A percentile compares a stretch with the other conserved stretches of the same genome.
These are phyloP conservation scores for Mactra quadrangularis DNA, from an alignment of 1,140 invertebrate genomes.

Conservation along the genomic window DNA sequence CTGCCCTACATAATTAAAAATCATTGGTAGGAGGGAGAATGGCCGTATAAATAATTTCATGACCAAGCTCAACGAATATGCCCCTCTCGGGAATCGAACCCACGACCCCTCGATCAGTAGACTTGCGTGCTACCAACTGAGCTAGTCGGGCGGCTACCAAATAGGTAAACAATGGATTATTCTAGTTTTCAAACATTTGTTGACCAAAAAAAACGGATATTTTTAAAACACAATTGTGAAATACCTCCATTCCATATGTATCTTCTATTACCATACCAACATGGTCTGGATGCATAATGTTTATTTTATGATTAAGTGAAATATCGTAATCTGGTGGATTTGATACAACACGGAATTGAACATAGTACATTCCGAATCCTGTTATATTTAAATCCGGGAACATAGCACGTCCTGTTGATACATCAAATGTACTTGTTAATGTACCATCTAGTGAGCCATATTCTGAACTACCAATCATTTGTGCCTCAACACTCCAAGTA, in stretches of 20 bases:
- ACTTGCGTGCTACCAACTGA: no score
- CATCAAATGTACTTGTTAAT: slow-evolving; percentile 36
- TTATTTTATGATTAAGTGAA: slow-evolving; percentile 60
- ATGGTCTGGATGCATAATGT: slow-evolving; percentile 69
- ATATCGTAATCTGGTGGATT: slow-evolving; percentile 29
- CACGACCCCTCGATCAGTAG: no score
- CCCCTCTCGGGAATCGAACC: no score
- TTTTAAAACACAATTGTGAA: no score
- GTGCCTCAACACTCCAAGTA: slow-evolving; percentile 37
- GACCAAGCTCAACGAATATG: no score
- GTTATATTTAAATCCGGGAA: slow-evolving; percentile 67
- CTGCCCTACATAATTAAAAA: no score
- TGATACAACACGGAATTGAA: slow-evolving; percentile 55
- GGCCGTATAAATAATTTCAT: no score
- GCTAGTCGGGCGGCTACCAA: no score
- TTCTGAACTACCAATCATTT: slow-evolving; percentile 8
- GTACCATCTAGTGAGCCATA: slow-evolving; percentile 28
- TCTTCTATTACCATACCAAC: slow-evolving; percentile 70
- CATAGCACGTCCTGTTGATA: slow-evolving; percentile 43
- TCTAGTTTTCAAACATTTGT: no score
- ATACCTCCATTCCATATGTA: slow-evolving; percentile 58
- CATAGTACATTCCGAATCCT: slow-evolving; percentile 73
- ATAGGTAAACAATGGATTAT: no score
- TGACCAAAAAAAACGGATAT: no score
- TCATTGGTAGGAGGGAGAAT: no score